Evolutionary conservation across 2,888 invertebrate species (phyloP), one percentile per base, ranked within the genome.

Genomic region (Pharmacophagus antenor): DNA sequence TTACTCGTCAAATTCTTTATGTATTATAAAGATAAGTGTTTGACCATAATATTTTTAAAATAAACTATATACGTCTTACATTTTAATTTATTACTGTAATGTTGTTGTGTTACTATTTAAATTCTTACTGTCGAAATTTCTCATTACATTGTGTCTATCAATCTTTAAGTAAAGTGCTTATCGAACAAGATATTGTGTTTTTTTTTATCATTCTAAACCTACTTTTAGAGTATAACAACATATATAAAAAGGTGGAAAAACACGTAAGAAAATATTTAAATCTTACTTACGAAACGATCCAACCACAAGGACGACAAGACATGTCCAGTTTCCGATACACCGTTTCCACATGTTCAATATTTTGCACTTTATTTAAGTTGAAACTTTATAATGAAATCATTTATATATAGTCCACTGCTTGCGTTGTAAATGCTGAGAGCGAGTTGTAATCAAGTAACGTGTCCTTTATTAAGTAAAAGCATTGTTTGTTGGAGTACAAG

Each of bases 281-380:
- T 54, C 25, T 22, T 21, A 65, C 65, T 61, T 55, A 65, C 65
- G 49, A 37, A 53, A 57, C n/a, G 47, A 52, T 50, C 56, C 60
- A 44, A 41, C 23, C 48, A 54, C 55, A 54, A 63, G 47, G 56
- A 62, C 56, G 31, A 58, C 56, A 8, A 65, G 42, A 56, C 25
- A 54, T 18, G 44, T 50, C 54, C 58, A 54, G 21, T 47, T 20
- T 15, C 18, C 12, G 31, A 22, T 54, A 54, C 51, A 44, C 4
- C 3, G 48, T 41, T 51, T 56, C 23, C 37, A 27, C 61, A 61
- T 62, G 20, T 46, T 56, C 51, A 41, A 41, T 47, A 18, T 46
- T 52, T 25, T 55, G 31, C 31, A 41, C 18, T 31, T 22, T 53
- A 27, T 31, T 51, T 7, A 42, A 42, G 42, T 23, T 51, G 18